These are phyloP conservation scores for Andrena camellia DNA, from an alignment of 2,888 invertebrate genomes.

Conservation along the genomic window DNA sequence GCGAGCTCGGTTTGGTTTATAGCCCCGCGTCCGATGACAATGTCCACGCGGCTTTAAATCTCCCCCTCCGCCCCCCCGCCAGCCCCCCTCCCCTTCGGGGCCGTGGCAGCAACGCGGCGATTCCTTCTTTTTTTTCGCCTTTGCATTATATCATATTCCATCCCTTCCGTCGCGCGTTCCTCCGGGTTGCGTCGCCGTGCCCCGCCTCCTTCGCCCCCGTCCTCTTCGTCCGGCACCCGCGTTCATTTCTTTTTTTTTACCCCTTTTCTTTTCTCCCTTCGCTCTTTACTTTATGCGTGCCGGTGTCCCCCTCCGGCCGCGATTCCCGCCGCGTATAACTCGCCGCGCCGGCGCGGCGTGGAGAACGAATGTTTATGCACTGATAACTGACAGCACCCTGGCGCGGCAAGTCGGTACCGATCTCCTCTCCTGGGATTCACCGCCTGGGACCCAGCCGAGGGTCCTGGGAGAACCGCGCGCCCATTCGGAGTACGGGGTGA, in stretches of 20 bases:
- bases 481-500: not conserved
- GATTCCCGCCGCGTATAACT: constrained; percentile 71
- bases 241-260: not conserved
- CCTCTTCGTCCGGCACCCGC: constrained; percentile 1
- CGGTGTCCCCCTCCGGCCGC: constrained; percentile 55
- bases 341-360: constrained; percentile 70
- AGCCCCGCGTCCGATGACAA: constrained; percentile 80
- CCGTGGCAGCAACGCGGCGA: constrained; percentile 48
- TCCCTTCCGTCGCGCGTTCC: constrained; percentile 76
- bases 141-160: constrained; percentile 80
- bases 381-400: constrained; percentile 77
- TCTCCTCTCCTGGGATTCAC: constrained; percentile 50
- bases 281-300: constrained; percentile 75
- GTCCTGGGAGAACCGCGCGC: constrained; percentile 3
- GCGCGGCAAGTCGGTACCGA: constrained; percentile 67
- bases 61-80: constrained; percentile 64
- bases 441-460: constrained; percentile 18
- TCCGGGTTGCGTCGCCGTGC: constrained; percentile 57
- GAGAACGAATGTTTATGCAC: constrained; percentile 79
- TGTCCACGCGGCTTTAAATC: constrained; percentile 82
- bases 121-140: constrained; percentile 60
- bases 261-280: constrained; percentile 29
- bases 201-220: constrained; percentile 62
- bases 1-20: constrained; percentile 76
- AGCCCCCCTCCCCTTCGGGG: constrained; percentile 9